phyloP scores from a whole-genome alignment of 2,888 invertebrate species.

The Chrysolina americana region DNA sequence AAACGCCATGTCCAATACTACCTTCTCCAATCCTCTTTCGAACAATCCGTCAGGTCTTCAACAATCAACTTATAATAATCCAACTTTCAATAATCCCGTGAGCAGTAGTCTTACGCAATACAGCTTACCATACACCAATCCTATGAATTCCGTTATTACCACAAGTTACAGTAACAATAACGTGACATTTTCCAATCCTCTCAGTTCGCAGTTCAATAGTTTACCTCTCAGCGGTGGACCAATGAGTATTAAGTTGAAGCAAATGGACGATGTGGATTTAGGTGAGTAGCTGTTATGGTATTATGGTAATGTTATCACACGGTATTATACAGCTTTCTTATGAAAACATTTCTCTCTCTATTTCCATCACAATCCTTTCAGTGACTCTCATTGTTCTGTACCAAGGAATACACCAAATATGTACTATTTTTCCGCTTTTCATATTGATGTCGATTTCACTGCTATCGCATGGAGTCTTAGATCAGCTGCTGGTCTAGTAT shows the following conservation, averaged over 20 bases:
- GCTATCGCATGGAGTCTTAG: too few relatives aligned
- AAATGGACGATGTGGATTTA: constrained; percentile 81
- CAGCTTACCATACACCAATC: constrained; percentile 66
- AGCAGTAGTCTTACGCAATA: constrained; percentile 68
- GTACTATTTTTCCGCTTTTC: too few relatives aligned
- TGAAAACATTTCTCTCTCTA: too few relatives aligned
- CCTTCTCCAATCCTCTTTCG: constrained; percentile 71
- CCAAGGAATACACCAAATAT: too few relatives aligned
- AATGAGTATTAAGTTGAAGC: constrained; percentile 79
- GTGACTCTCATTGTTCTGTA: too few relatives aligned
- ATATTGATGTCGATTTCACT: too few relatives aligned
- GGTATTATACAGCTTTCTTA: too few relatives aligned
- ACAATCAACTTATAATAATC: constrained; percentile 62
- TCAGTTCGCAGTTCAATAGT: constrained; percentile 74
- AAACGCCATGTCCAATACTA: constrained; percentile 71
- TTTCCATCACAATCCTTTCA: too few relatives aligned
- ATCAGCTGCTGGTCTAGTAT: too few relatives aligned
- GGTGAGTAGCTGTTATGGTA: constrained; percentile 63
- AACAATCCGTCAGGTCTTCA: constrained; percentile 59
- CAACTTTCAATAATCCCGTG: constrained; percentile 69
- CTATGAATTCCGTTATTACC: constrained; percentile 62
- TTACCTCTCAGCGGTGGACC: constrained; percentile 66
- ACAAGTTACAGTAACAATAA: constrained; percentile 67
- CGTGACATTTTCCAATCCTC: constrained; percentile 78
- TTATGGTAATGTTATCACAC: too few relatives aligned